Evolutionary conservation across 2,888 invertebrate species (phyloP).

Genomic region (Clostera curtula): DNA sequence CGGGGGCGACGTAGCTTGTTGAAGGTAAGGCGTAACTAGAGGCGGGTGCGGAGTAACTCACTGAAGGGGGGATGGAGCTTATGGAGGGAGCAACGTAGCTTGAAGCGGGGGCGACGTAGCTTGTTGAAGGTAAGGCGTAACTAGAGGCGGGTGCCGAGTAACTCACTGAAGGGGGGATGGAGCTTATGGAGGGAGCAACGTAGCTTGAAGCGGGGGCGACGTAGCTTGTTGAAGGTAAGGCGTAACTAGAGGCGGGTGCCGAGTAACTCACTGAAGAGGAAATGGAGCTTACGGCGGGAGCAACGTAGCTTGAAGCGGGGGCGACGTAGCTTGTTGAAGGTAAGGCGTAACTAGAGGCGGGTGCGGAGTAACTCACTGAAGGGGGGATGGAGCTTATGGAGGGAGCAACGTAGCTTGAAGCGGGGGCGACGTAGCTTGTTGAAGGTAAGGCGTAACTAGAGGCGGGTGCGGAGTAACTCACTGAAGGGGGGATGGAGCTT

Average conservation of each 20-base stretch:
- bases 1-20: background rate
- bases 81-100: too few relatives aligned
- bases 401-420: too few relatives aligned
- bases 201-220: too few relatives aligned
- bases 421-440: constrained; percentile 2
- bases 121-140: constrained; percentile 4
- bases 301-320: constrained; percentile 4
- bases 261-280: constrained; percentile 5
- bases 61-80: constrained; percentile 16
- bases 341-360: too few relatives aligned
- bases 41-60: background rate
- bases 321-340: background rate
- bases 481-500: background rate
- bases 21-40: too few relatives aligned
- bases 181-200: too few relatives aligned
- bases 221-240: background rate
- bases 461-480: constrained; percentile 6
- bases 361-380: background rate
- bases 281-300: constrained; percentile 1
- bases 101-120: constrained; percentile 2
- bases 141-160: constrained; percentile 4
- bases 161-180: background rate
- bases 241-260: background rate
- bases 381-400: constrained; percentile 29
- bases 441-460: constrained; percentile 3